Percentiles rank a stretch among this genome's conserved stretches.
These are phyloP conservation scores for Microplitis deprimator DNA, from an alignment of 2,888 invertebrate genomes.

Conservation along the genomic window DNA sequence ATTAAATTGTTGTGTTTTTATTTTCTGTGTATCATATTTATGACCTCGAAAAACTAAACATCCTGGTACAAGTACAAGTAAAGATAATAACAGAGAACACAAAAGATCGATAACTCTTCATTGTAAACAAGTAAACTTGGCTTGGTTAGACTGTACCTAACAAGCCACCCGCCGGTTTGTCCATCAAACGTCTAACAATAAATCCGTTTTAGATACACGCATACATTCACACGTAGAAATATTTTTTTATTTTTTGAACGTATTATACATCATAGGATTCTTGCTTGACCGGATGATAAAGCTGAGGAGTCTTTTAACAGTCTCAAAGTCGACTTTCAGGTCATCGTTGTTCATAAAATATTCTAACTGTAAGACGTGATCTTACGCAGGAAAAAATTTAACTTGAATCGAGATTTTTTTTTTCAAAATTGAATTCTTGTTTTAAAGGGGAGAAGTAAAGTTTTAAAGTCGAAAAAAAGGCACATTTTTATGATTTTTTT, in stretches of 20 bases:
- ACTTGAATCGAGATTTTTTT: too few species aligned
- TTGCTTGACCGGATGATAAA: constrained; percentile 20
- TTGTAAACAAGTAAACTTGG: constrained; percentile 38
- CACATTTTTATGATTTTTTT: too few species aligned
- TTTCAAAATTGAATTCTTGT: too few species aligned
- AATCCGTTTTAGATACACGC: constrained; percentile 59
- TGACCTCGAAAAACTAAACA: not conserved
- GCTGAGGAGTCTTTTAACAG: constrained; percentile 20
- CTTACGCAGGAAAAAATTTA: not conserved
- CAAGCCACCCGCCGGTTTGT: constrained; percentile 70
- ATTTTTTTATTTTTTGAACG: not conserved
- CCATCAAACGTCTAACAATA: constrained; percentile 66
- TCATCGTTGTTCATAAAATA: constrained; percentile 9
- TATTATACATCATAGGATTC: not conserved
- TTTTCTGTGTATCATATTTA: constrained; percentile 2
- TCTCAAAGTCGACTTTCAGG: constrained; percentile 4
- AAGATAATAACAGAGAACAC: not conserved
- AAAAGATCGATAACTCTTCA: not conserved
- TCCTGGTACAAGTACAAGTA: not conserved
- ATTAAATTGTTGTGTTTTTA: not conserved
- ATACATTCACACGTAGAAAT: constrained; percentile 34
- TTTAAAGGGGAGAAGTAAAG: too few species aligned
- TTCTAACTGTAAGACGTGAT: not conserved
- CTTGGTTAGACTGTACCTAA: constrained; percentile 60
- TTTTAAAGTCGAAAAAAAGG: too few species aligned